These are phyloP conservation scores for Phaetusa simplex DNA, from an alignment of 2,113 vertebrate genomes.

Conservation along the genomic window DNA sequence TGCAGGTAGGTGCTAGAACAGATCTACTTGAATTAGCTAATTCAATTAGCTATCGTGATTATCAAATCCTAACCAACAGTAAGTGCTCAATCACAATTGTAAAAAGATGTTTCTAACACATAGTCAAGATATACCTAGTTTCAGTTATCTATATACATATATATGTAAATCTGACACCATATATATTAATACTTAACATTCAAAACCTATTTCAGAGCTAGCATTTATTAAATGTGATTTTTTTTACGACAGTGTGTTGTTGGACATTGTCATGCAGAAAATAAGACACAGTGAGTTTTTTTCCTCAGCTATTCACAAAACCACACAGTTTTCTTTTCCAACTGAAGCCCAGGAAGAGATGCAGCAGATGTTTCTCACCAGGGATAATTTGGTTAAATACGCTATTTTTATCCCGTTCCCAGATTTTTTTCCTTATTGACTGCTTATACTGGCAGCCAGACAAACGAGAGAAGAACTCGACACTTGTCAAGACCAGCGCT, in stretches of 20 bases:
- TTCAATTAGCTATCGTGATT: not conserved
- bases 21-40: not conserved
- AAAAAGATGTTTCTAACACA: not conserved
- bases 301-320: not conserved
- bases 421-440: not conserved
- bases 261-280: not conserved
- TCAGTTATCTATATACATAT: not conserved
- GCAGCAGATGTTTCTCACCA: not conserved
- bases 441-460: not conserved
- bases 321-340: not conserved
- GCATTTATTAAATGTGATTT: not conserved
- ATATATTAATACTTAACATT: not conserved
- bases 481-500: not conserved
- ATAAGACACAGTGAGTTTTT: not conserved
- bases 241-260: not conserved
- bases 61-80: not conserved
- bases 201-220: not conserved
- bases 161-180: not conserved
- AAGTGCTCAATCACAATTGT: not conserved
- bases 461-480: not conserved
- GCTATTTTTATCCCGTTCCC: not conserved
- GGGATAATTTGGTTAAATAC: not conserved
- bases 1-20: not conserved
- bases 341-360: not conserved
- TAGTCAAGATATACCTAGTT: not conserved